Conservation (phyloP, 2,113 vertebrate genomes). For the Phylloscopus whistleri region DNA sequence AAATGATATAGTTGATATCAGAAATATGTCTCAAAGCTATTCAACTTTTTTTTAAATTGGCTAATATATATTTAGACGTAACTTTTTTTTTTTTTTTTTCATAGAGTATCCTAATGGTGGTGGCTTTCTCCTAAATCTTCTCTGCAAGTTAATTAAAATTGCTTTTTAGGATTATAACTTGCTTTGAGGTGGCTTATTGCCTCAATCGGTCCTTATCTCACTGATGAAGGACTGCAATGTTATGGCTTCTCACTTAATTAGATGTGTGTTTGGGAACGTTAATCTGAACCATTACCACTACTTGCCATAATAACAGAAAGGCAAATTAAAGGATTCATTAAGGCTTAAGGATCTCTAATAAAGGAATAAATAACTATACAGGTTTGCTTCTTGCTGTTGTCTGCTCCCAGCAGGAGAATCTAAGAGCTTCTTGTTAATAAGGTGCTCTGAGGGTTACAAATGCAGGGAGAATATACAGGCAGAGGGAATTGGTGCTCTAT, state of each 20-base stretch:
- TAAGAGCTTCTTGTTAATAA: background rate
- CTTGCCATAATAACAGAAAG: constrained; percentile 5
- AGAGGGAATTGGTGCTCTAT: background rate
- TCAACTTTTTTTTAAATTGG: background rate
- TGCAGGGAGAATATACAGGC: background rate
- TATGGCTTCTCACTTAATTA: constrained; percentile 32
- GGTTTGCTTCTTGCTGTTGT: background rate
- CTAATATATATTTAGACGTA: background rate
- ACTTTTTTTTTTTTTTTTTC: background rate
- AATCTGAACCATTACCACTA: background rate
- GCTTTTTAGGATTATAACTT: background rate
- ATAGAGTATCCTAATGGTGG: background rate
- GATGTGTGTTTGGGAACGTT: background rate
- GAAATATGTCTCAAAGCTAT: background rate
- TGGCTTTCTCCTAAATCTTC: background rate
- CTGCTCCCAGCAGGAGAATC: constrained; percentile 7
- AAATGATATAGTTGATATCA: background rate
- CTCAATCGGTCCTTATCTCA: background rate
- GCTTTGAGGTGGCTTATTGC: background rate
- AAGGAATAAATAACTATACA: background rate
- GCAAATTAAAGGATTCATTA: constrained; percentile 11
- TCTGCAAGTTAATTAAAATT: constrained; percentile 35
- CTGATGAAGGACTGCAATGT: background rate
- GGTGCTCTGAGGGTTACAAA: background rate
- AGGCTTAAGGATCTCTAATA: constrained; percentile 16